These are phyloP conservation scores for Saccostrea echinata DNA, from an alignment of 1,140 invertebrate genomes.

Conservation along the genomic window DNA sequence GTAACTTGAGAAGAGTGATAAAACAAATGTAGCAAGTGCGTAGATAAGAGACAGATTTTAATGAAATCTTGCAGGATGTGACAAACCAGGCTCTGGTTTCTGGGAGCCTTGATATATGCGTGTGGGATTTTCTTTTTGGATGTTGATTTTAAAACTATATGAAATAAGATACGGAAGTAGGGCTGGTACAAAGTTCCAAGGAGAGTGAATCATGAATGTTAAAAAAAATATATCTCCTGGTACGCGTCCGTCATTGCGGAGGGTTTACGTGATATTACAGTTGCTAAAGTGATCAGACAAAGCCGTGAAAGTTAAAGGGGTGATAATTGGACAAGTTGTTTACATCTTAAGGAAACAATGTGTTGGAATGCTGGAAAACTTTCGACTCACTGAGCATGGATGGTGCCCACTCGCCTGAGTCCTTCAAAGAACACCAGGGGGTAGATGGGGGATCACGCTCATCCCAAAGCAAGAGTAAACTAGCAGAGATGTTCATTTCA, in stretches of 20 bases:
- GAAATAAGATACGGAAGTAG: background rate
- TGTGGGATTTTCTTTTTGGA: no score
- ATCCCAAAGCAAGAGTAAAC: background rate
- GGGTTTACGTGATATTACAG: constrained; percentile 33
- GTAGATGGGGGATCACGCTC: background rate
- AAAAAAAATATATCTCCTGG: background rate
- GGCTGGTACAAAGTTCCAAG: background rate
- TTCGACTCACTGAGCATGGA: background rate
- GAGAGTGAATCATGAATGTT: background rate
- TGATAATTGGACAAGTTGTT: constrained; percentile 37
- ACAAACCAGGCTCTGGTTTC: background rate
- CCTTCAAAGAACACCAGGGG: background rate
- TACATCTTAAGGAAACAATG: constrained; percentile 10
- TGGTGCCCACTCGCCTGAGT: background rate
- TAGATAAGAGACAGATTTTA: background rate
- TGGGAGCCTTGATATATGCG: no score
- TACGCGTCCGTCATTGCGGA: background rate
- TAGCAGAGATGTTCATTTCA: background rate
- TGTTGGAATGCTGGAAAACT: background rate
- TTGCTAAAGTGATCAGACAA: constrained; percentile 14
- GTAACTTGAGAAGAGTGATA: background rate
- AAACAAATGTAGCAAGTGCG: background rate
- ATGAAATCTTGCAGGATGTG: background rate
- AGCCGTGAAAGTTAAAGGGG: background rate
- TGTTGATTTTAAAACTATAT: background rate